Evolutionary conservation across 2,797 vertebrate species (phyloP), one percentile per base, ranked within the genome.

Genomic region (Lepilemur septentrionalis): DNA sequence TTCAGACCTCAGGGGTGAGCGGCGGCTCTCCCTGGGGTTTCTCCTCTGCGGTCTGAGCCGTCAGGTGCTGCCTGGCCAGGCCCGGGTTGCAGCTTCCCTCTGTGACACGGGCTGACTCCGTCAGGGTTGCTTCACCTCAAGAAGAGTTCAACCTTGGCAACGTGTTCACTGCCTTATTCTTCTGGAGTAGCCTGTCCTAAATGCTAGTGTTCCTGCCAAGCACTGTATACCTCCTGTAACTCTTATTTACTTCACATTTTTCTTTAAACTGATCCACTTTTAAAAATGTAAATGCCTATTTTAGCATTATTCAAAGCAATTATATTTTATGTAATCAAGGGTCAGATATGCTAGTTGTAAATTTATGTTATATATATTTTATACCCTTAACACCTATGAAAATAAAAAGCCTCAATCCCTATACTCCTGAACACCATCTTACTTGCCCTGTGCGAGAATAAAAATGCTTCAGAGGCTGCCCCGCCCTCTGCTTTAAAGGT

Each of bases 381-480:
- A n/a, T 80, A 30, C 22, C 52, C 30, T 35, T 75, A 48, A 38
- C 28, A n/a, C n/a, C 32, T 23, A 55, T 4, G 67, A 5, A 32
- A 35, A 61, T 61, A 25, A 22, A 46, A 63, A 35, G 12, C 25
- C 4, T 8, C 2, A 1, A 41, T 20, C 15, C 10, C 48, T 43
- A 3, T 7, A 1, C 61, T 48, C 67, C 89, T 59, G 22, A 8
- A 8, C 35, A 18, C 75, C 20, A 0, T 43, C 50, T 15, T 9
- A 15, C 59, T 41, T 30, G 22, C n/a, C 72, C 50, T 7, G 0
- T 3, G 20, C 12, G 18, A 69, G 35, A 79, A 15, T 38, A 23
- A 46, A 48, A 11, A 12, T 0, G n/a, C 20, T 9, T n/a, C 0
- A 0, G 13, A 28, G n/a, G 67, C 7, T 32, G 32, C 61, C 32